Conservation (phyloP, 2,797 vertebrate species). For the Leucoraja ocellata region DNA sequence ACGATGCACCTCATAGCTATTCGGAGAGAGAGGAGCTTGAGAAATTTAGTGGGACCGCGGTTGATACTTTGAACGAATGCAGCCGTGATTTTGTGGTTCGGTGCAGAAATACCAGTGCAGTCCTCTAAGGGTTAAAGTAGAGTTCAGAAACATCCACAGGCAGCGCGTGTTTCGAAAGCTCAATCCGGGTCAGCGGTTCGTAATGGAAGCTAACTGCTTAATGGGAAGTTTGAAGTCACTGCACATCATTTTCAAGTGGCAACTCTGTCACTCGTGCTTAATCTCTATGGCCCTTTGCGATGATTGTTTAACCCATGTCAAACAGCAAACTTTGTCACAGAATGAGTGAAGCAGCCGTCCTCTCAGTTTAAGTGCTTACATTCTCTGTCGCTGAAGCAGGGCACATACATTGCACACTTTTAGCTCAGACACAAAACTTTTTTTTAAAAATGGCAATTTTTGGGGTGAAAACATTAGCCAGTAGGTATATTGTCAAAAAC, state of each 20-base stretch:
- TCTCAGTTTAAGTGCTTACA: constrained; percentile 30
- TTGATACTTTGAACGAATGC: neutral
- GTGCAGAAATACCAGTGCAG: constrained; percentile 35
- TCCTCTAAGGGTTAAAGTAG: constrained; percentile 39
- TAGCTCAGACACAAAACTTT: neutral
- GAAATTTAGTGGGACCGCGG: neutral
- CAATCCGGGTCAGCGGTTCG: neutral
- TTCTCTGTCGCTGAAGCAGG: constrained; percentile 21
- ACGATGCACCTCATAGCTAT: constrained; percentile 19
- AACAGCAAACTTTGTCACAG: constrained; percentile 14
- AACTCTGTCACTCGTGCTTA: neutral
- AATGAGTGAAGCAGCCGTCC: constrained; percentile 9
- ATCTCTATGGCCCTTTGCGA: neutral
- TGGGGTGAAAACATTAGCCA: neutral
- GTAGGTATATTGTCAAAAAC: constrained; percentile 28
- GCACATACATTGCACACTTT: constrained; percentile 28
- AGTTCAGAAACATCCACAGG: neutral
- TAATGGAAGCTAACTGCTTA: neutral
- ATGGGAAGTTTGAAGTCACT: neutral
- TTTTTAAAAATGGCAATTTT: neutral
- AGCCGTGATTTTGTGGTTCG: neutral
- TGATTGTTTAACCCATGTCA: constrained; percentile 2
- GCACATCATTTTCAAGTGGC: neutral
- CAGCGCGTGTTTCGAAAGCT: neutral
- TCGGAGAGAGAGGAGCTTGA: neutral